Conservation (phyloP, 2,888 invertebrate species). For the Drosophila hamatofila region DNA sequence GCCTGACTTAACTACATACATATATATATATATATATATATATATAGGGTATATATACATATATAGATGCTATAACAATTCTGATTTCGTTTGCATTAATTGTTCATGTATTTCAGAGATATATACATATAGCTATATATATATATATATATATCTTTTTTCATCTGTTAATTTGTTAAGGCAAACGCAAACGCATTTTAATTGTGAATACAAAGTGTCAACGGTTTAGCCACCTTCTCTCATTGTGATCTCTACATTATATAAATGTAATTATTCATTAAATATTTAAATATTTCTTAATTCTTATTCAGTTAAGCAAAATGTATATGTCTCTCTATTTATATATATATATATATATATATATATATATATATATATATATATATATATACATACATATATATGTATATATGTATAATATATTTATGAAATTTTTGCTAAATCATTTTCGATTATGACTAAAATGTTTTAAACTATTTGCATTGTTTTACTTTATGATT, state of each 20-base stretch:
- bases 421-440: neutral
- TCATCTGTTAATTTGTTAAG: slow-evolving; percentile 50
- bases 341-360: neutral
- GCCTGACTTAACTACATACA: slow-evolving; percentile 31
- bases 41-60: neutral
- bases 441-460: slow-evolving; percentile 25
- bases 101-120: slow-evolving; percentile 5
- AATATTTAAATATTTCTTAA: slow-evolving; percentile 8
- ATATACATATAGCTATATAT: neutral
- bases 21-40: neutral
- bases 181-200: slow-evolving; percentile 69
- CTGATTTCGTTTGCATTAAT: slow-evolving; percentile 2
- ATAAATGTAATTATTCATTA: neutral
- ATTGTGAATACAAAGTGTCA: slow-evolving; percentile 57
- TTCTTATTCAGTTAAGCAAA: slow-evolving; percentile 30
- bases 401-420: neutral
- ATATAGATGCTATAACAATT: slow-evolving; percentile 3
- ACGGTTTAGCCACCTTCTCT: slow-evolving; percentile 18
- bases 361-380: neutral
- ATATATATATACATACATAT: neutral
- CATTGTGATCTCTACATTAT: slow-evolving; percentile 17
- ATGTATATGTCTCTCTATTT: slow-evolving; percentile 11
- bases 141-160: neutral
- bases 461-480: slow-evolving; percentile 40
- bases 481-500: slow-evolving; percentile 30